These are phyloP conservation scores for Junco hyemalis DNA, from an alignment of 2,113 vertebrate genomes.

Conservation along the genomic window DNA sequence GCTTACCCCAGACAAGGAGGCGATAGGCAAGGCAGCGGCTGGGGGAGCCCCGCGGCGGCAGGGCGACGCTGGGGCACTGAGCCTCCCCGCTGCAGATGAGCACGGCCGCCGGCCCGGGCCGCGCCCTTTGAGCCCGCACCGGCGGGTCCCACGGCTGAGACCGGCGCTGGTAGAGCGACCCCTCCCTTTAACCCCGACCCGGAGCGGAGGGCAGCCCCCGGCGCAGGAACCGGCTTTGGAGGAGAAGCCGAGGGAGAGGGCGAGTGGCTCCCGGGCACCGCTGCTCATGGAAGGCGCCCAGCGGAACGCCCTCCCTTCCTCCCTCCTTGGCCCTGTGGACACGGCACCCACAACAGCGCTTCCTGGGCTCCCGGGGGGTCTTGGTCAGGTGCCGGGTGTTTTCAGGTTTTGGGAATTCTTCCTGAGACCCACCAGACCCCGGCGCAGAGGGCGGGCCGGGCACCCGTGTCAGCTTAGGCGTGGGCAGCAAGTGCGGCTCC, in stretches of 20 bases:
- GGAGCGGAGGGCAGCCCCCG: no score
- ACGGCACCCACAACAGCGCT: neutral
- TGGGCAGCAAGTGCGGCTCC: neutral
- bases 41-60: neutral
- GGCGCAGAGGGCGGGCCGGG: neutral
- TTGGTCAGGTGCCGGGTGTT: neutral
- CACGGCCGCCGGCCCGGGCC: no score
- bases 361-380: neutral
- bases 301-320: neutral
- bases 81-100: neutral
- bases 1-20: neutral
- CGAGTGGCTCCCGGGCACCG: rapidly evolving
- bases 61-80: neutral
- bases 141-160: neutral
- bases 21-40: neutral
- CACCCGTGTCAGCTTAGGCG: neutral
- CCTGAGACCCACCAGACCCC: neutral
- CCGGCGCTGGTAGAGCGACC: rapidly evolving
- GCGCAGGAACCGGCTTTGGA: neutral
- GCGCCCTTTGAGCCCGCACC: neutral
- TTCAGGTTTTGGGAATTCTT: neutral
- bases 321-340: neutral
- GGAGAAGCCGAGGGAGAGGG: neutral
- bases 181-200: neutral
- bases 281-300: neutral